Conservation (phyloP, 2,797 vertebrate species). For the Distichodus sexfasciatus region DNA sequence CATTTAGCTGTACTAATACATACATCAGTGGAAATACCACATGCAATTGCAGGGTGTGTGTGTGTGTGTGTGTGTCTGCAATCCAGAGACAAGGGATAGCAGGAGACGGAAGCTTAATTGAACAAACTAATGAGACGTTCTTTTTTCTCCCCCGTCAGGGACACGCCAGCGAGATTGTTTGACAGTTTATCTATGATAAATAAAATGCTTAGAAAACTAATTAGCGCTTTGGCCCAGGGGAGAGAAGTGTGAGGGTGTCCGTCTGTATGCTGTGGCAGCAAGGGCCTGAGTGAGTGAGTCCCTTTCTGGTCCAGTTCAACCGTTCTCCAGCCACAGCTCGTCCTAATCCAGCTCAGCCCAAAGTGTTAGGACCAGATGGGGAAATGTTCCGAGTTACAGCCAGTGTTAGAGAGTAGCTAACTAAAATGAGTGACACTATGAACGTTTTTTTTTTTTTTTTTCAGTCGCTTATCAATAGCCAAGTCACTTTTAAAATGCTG, state of each 20-base stretch:
- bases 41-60: too few relatives aligned
- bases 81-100: constrained; percentile 46
- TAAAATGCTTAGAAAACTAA: constrained; percentile 79
- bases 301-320: not conserved
- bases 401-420: too few relatives aligned
- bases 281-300: not conserved
- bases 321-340: not conserved
- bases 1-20: too few relatives aligned
- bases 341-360: not conserved
- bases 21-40: too few relatives aligned
- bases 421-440: too few relatives aligned
- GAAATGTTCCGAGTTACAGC: too few relatives aligned
- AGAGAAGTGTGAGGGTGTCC: constrained; percentile 66
- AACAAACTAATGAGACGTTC: constrained; percentile 79
- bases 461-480: too few relatives aligned
- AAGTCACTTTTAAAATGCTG: too few relatives aligned
- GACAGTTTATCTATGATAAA: constrained; percentile 83
- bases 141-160: constrained; percentile 75
- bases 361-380: too few relatives aligned
- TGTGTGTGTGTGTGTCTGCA: constrained; percentile 53
- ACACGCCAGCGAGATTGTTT: constrained; percentile 77
- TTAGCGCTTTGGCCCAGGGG: constrained; percentile 69
- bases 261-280: constrained; percentile 34
- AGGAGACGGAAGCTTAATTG: constrained; percentile 77
- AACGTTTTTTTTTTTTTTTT: too few relatives aligned